Percentiles rank a stretch among this genome's conserved stretches.
Conservation (phyloP, 2,113 vertebrate genomes). For the Campylorhamphus procurvoides region DNA sequence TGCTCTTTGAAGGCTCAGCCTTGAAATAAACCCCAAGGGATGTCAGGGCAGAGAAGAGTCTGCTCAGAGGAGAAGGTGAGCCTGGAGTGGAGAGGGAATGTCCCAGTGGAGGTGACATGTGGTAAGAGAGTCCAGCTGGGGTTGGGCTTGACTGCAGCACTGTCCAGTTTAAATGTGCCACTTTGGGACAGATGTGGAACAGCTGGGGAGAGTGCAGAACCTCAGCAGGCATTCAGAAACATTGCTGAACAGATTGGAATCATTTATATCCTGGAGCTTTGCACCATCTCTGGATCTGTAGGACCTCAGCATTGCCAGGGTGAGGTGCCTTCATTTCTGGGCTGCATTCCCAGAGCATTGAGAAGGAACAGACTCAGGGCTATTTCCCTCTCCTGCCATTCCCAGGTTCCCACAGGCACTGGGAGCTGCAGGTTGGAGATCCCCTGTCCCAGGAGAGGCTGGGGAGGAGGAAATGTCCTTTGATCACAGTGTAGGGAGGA, state of each 20-base stretch:
- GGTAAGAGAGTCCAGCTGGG: not conserved
- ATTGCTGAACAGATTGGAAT: too few relatives aligned
- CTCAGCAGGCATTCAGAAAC: not conserved
- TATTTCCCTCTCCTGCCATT: not conserved
- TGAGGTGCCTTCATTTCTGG: not conserved
- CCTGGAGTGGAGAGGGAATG: not conserved
- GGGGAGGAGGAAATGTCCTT: not conserved
- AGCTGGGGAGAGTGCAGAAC: not conserved
- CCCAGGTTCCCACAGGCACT: not conserved
- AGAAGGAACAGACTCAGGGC: not conserved
- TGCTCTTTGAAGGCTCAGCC: not conserved
- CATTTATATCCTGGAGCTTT: not conserved
- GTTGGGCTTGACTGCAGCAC: not conserved
- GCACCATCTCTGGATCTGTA: accelerated
- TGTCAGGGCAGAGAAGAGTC: not conserved
- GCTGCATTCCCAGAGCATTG: not conserved
- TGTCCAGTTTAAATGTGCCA: accelerated
- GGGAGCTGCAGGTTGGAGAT: not conserved
- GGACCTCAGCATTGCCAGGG: not conserved
- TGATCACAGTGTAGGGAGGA: not conserved
- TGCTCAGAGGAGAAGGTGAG: not conserved
- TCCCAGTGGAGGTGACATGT: accelerated
- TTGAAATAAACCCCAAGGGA: not conserved
- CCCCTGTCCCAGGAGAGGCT: not conserved
- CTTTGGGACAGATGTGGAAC: not conserved